Evolutionary conservation across 1,140 invertebrate species (phyloP).

Genomic region (Diuraphis noxia): DNA sequence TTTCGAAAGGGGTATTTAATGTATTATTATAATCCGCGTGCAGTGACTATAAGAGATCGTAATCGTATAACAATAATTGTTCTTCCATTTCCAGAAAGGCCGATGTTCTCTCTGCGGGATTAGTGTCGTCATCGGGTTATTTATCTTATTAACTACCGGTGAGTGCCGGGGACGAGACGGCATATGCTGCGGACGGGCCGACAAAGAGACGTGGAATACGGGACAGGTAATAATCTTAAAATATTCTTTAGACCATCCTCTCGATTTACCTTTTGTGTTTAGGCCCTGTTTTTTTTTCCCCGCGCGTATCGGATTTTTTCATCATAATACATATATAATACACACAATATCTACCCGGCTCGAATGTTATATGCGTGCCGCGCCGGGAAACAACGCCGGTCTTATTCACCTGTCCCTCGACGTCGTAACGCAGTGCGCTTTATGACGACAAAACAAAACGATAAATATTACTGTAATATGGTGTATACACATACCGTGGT

Average conservation of each 20-base stretch:
- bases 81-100: slow-evolving; percentile 30
- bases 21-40: slow-evolving; percentile 18
- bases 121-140: slow-evolving; percentile 50
- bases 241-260: slow-evolving; percentile 35
- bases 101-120: slow-evolving; percentile 31
- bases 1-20: slow-evolving; percentile 14
- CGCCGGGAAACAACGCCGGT: not conserved
- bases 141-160: slow-evolving; percentile 48
- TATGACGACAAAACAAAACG: slow-evolving; percentile 12
- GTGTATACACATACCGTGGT: not conserved
- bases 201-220: slow-evolving; percentile 30
- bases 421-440: not conserved
- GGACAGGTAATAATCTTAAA: slow-evolving; percentile 46
- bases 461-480: slow-evolving; percentile 2
- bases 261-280: slow-evolving; percentile 46
- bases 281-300: slow-evolving; percentile 17
- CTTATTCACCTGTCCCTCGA: slow-evolving; percentile 4
- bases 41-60: slow-evolving; percentile 24
- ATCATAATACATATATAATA: not conserved
- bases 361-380: not conserved
- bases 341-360: not conserved
- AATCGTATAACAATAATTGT: slow-evolving; percentile 34
- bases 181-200: slow-evolving; percentile 24
- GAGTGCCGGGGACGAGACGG: not conserved
- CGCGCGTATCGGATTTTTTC: slow-evolving; percentile 21